Base-by-base conservation (phyloP, 2,113 vertebrate species). In the Anhinga anhinga region DNA sequence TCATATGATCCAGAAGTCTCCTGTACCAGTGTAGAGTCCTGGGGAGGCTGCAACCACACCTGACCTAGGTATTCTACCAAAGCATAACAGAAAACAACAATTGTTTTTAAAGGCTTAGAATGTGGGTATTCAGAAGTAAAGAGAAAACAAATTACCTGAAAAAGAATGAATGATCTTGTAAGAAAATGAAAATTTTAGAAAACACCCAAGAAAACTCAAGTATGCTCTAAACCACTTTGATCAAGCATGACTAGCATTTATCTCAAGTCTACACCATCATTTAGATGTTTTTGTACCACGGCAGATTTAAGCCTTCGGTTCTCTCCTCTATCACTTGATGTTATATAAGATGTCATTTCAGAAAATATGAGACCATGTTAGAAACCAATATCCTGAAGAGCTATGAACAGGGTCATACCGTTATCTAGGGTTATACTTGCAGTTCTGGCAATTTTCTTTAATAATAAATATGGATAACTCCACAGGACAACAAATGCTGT, bases 331-430 rank as follows among this genome's bases (percentile, higher is more conserved):
- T 90, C 50, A 93, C 47, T 52, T 79, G 52, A 76, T 91, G 83
- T 94, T 94, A 70, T 67, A 16, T 69, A 95, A 94, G 74, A 71
- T 96, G 94, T 96, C 91, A 95, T 91, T 97, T 93, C 71, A 94
- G 89, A 94, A 97, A 95, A 95, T 88, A 95, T 20, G 86, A 95
- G 50, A 66, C 67, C 5, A 10, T 74, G 96, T 56, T 95, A 86
- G 90, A 96, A 97, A 94, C 67, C 94, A 97, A 96, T 97, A 96
- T 97, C 96, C 94, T 96, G 96, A 93, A 95, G 84, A 86, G 76
- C 78, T 81, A 93, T n/a, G 29, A 93, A 73, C 3, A 95, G 81
- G 78, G 74, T 93, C 85, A 47, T 59, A 38, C 45, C 0, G 42
- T 96, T 96, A 96, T 95, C 95, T 95, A n/a, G 74, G 70, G 84